Conservation (phyloP, 2,113 vertebrate genomes). For the Catharus fuscescens region DNA sequence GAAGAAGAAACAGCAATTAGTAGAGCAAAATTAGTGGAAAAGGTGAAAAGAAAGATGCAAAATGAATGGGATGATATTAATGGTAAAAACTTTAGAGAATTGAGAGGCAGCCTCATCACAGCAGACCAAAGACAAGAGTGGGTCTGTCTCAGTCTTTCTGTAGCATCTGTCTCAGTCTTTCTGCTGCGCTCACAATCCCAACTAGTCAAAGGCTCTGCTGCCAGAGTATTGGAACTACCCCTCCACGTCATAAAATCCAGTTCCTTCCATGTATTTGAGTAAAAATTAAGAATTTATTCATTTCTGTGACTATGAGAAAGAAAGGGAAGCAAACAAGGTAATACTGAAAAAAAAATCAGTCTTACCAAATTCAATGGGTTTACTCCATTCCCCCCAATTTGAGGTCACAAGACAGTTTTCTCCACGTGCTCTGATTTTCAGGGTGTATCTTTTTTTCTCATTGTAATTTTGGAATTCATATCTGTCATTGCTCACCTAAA, state of each 20-base stretch:
- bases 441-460: background rate
- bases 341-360: background rate
- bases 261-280: background rate
- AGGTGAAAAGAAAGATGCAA: background rate
- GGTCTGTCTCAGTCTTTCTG: background rate
- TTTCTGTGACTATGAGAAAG: background rate
- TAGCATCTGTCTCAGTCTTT: background rate
- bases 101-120: background rate
- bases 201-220: background rate
- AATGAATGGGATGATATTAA: background rate
- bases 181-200: background rate
- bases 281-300: background rate
- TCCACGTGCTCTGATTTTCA: slow-evolving; percentile 35
- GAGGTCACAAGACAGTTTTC: fast-evolving
- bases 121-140: fast-evolving
- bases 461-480: slow-evolving; percentile 11
- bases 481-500: background rate
- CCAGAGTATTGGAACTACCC: background rate
- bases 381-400: slow-evolving; percentile 58
- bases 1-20: background rate
- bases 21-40: background rate
- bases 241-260: fast-evolving
- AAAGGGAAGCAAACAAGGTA: background rate
- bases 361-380: slow-evolving; percentile 57
- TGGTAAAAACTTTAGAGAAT: background rate